These are phyloP conservation scores for Chrysodeixis includens DNA, from an alignment of 2,888 invertebrate species.

Conservation along the genomic window DNA sequence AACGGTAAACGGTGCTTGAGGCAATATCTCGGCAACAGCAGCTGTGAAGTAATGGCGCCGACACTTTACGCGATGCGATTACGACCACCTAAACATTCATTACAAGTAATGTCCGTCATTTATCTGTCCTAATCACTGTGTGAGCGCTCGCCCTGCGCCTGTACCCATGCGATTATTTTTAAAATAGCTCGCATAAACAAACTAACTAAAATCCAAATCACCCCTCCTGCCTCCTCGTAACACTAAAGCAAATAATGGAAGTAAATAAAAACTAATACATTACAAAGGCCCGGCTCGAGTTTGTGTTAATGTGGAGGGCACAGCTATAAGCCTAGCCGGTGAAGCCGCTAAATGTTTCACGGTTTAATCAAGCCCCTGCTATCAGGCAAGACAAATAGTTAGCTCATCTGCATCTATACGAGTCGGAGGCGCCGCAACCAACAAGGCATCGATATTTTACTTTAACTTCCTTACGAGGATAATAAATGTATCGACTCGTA, in stretches of 20 bases:
- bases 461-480: conserved; percentile 67
- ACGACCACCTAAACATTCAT: conserved; percentile 89
- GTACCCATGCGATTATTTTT: conserved; percentile 67
- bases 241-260: conserved; percentile 37
- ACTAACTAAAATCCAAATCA: conserved; percentile 47
- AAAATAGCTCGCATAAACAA: conserved; percentile 61
- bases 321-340: conserved; percentile 70
- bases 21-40: conserved; percentile 88
- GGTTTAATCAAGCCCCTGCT: conserved; percentile 87
- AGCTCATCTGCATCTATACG: conserved; percentile 89
- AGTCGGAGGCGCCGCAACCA: conserved; percentile 79
- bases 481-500: conserved; percentile 51
- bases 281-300: conserved; percentile 40
- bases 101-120: conserved; percentile 89
- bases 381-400: conserved; percentile 88
- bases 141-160: conserved; percentile 71
- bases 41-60: conserved; percentile 88
- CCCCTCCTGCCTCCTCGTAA: conserved; percentile 14
- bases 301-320: conserved; percentile 34
- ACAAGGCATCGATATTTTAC: conserved; percentile 83
- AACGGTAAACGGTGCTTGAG: conserved; percentile 82
- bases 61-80: conserved; percentile 89
- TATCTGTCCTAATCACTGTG: conserved; percentile 88
- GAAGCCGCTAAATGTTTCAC: conserved; percentile 86
- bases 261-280: conserved; percentile 50